Evolutionary conservation across 2,797 vertebrate species (phyloP).

Genomic region (Pipistrellus pipistrellus): DNA sequence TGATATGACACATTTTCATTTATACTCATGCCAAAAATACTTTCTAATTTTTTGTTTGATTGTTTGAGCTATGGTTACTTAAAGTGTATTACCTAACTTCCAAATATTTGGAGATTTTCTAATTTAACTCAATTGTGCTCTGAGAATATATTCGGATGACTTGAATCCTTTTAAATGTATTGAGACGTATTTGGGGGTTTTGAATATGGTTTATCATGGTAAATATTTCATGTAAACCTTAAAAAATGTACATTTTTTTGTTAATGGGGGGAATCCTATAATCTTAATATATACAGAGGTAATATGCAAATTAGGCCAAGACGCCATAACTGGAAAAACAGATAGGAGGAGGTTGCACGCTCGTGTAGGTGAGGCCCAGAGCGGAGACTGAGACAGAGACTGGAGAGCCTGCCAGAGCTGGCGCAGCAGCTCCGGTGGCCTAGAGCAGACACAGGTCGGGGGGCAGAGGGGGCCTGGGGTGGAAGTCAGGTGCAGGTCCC

Average conservation of each 20-base stretch:
- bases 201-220: slow-evolving; percentile 1
- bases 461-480: too few relatives aligned
- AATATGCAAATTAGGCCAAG: too few relatives aligned
- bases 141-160: slow-evolving; percentile 12
- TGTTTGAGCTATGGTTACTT: slow-evolving; percentile 37
- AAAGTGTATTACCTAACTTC: slow-evolving; percentile 12
- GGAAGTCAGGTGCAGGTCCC: too few relatives aligned
- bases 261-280: neutral
- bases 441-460: too few relatives aligned
- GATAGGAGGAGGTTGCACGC: too few relatives aligned
- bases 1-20: slow-evolving; percentile 2
- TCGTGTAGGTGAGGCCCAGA: too few relatives aligned
- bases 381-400: too few relatives aligned
- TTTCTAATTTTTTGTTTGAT: slow-evolving; percentile 10
- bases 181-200: neutral
- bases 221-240: neutral
- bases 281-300: too few relatives aligned
- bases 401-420: too few relatives aligned
- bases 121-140: slow-evolving; percentile 34
- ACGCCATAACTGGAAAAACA: too few relatives aligned
- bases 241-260: slow-evolving; percentile 33
- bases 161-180: slow-evolving; percentile 18
- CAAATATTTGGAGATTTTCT: slow-evolving; percentile 57
- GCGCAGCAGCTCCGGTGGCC: too few relatives aligned
- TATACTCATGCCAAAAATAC: neutral